Evolutionary conservation across 2,888 invertebrate genomes (phyloP), one percentile per base, ranked within the genome.

Genomic region (Alviniconcha strummeri): DNA sequence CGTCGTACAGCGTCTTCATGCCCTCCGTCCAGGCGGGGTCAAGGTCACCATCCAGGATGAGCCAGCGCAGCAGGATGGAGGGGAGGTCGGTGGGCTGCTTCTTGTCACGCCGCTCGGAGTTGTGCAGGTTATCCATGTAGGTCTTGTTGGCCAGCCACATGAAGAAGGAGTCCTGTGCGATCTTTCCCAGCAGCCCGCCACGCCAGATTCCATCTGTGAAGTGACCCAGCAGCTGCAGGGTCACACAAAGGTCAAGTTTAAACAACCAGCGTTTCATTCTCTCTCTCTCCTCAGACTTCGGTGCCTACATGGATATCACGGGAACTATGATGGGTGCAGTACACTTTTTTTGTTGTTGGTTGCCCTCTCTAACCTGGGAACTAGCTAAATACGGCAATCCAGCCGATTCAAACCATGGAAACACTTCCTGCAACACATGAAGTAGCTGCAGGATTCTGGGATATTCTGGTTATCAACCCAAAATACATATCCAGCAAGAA

Each of bases 31-130:
- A 93, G 8, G 84, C 85, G 0, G 91, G 89, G 81, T 91, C 89
- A 55, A 93, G 86, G 57, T 89, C 88, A 2, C 93, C 93, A 85
- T 93, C 93, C 83, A 93, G 83, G 1, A 93, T 89, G 36, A 93
- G 85, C 93, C 93, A 93, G 67, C 90, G 88, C 15, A 90, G 85
- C 54, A 92, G 84, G 6, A 90, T 83, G 9, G 91, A 91, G 0
- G 91, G 90, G n/a, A 89, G 77, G 67, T 92, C 91, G 13, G 84
- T 71, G 11, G 88, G 82, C n/a, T 89, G 89, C 19, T 84, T 81
- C 69, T 89, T 89, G 36, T 85, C 87, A 82, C 88, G 88, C 82
- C 89, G 91, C 57, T 91, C 90, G 54, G 88, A 88, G 78, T 85
- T 86, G 52, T 78, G 83, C 76, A 88, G 87, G 13, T 85, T 88